Base-by-base conservation (phyloP, 2,113 vertebrate species). In the Cichladusa arquata region DNA sequence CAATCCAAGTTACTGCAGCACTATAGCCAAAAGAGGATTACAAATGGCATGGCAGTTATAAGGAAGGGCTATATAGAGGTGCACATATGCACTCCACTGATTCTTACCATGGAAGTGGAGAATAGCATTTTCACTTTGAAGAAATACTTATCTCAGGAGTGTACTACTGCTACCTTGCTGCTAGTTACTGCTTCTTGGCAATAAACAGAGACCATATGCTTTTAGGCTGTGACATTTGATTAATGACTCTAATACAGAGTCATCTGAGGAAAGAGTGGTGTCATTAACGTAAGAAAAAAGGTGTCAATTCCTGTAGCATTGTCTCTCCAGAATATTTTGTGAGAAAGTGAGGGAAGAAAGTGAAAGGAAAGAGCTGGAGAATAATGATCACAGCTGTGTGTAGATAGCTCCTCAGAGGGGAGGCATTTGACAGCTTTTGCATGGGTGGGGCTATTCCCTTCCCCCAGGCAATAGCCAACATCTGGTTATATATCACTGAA, bases 81-180 rank as follows among this genome's bases (percentile, higher is more conserved):
- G 56, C 79, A 81, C 51, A 33, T 51, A 17, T 12, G 47, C 34
- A 71, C 67, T 90, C 47, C 56, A 22, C 34, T 17, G 51, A 86
- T 73, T 77, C 60, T 50, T 62, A 36, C 33, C 71, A 25, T 11
- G 67, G 53, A 56, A 87, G 14, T 1, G 31, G 20, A 90, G 58
- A 61, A 61, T 1, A 14, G 47, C 71, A 90, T 86, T 94, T 90
- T 81, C 79, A 64, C 62, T 94, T 93, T 29, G n/a, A 86, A 60
- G 93, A 94, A 80, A 79, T 88, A 90, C 76, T 66, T 83, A 34
- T 74, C 92, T 88, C 96, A 19, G 16, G 71, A 74, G 90, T 73
- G 64, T 86, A 28, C 58, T 95, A 13, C 54, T 73, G 62, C 91
- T 95, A 45, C 50, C 71, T 58, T 62, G 36, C 50, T 91, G 78